A percentile compares a stretch with the other conserved stretches of the same genome.
Evolutionary conservation across 2,888 invertebrate genomes (phyloP).

Genomic region (Penaeus monodon): DNA sequence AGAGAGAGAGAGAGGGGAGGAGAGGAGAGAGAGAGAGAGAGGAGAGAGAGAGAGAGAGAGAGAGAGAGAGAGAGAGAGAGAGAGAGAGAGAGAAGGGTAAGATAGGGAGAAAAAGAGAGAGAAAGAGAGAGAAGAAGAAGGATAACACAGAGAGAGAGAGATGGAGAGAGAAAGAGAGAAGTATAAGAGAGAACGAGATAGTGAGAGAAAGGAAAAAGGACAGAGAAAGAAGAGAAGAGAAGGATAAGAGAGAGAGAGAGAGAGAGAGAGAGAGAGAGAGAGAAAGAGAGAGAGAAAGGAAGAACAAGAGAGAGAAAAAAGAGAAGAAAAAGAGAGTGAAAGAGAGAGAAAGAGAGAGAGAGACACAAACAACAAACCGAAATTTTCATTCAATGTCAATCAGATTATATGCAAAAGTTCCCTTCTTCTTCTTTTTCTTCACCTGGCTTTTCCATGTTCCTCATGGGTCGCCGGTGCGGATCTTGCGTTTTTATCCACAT

Average conservation of each 20-base stretch:
- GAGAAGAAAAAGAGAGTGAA: background rate
- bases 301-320: background rate
- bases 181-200: background rate
- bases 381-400: too few relatives aligned
- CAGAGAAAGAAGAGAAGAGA: too few relatives aligned
- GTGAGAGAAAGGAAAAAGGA: background rate
- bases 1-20: background rate
- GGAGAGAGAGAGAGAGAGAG: constrained; percentile 14
- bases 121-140: background rate
- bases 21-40: constrained; percentile 1
- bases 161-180: background rate
- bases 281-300: too few relatives aligned
- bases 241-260: background rate
- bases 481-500: too few relatives aligned
- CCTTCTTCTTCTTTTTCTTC: too few relatives aligned
- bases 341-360: background rate
- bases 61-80: constrained; percentile 7
- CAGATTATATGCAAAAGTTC: too few relatives aligned
- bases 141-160: too few relatives aligned
- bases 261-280: too few relatives aligned
- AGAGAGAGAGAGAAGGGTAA: background rate
- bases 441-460: too few relatives aligned
- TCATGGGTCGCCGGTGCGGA: too few relatives aligned
- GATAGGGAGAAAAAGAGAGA: background rate
- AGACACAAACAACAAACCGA: too few relatives aligned